Percentiles rank a stretch among this genome's conserved stretches.
phyloP scores from a whole-genome alignment of 2,113 vertebrate species.

The Channa argus region DNA sequence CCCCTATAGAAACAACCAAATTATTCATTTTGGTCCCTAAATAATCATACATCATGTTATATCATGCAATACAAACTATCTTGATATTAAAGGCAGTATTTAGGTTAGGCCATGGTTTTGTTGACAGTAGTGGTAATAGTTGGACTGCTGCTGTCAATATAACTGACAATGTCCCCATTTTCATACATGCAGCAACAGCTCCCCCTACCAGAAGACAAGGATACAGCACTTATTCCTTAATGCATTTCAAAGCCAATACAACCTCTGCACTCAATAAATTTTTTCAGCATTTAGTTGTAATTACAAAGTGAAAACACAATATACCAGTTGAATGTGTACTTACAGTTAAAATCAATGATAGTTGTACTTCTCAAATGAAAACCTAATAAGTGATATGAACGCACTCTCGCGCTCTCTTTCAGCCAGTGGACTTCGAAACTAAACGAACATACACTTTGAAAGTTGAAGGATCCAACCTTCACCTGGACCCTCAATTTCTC shows the following conservation, averaged over 20 bases:
- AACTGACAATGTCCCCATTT: neutral
- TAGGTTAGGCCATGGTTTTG: constrained; percentile 20
- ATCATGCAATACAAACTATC: constrained; percentile 11
- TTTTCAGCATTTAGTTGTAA: neutral
- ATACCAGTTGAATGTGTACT: neutral
- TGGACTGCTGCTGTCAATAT: neutral
- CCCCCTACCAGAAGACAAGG: constrained; percentile 68
- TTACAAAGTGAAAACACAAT: neutral
- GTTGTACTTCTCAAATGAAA: too few relatives aligned
- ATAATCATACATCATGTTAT: constrained; percentile 10
- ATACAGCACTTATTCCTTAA: neutral
- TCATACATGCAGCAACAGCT: constrained; percentile 75
- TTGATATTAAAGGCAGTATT: constrained; percentile 29
- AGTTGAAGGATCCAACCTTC: constrained; percentile 93
- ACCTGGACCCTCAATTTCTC: constrained; percentile 92
- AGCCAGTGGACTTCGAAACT: constrained; percentile 95
- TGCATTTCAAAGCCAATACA: neutral
- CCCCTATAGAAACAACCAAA: constrained; percentile 23
- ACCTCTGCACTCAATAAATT: constrained; percentile 20
- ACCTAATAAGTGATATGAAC: too few relatives aligned
- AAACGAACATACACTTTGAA: constrained; percentile 93
- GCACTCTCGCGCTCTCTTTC: constrained; percentile 9
- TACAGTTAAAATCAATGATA: neutral
- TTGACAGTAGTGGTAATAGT: neutral
- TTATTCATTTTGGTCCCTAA: constrained; percentile 32